Evolutionary conservation across 2,888 invertebrate species (phyloP).

Genomic region (Chrysopilus asiliformis): DNA sequence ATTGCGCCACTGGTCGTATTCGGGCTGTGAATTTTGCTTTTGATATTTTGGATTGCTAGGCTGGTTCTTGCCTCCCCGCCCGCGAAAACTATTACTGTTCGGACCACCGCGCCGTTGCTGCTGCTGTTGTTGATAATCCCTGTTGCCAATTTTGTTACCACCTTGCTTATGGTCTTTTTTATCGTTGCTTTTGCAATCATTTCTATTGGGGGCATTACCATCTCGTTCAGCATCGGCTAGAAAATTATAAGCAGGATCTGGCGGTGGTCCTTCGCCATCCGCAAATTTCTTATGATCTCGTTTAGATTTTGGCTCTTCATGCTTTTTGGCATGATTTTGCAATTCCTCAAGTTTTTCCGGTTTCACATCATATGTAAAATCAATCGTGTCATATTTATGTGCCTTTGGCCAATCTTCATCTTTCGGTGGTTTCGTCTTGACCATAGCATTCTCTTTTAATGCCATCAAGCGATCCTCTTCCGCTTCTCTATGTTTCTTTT

Average conservation of each 20-base stretch:
- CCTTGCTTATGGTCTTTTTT: conserved; percentile 10
- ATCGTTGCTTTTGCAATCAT: conserved; percentile 8
- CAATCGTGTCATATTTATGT: conserved; percentile 39
- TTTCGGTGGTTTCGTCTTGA: conserved; percentile 30
- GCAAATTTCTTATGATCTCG: conserved; percentile 22
- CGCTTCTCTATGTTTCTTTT: conserved; percentile 26
- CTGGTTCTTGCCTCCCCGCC: conserved; percentile 7
- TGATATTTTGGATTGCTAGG: conserved; percentile 11
- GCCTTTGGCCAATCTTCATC: conserved; percentile 34
- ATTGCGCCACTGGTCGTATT: conserved; percentile 36
- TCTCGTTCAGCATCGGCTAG: conserved; percentile 35
- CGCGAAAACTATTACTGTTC: conserved; percentile 13
- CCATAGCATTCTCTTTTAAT: conserved; percentile 33
- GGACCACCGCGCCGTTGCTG: conserved; percentile 10
- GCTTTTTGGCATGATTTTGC: conserved; percentile 4
- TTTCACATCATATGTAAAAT: conserved; percentile 22
- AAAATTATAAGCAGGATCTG: conserved; percentile 37
- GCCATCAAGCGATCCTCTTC: conserved; percentile 37
- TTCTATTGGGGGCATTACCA: conserved; percentile 11
- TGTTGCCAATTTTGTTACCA: conserved; percentile 8
- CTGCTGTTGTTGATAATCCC: conserved; percentile 3
- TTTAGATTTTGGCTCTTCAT: conserved; percentile 7
- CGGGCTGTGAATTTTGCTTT: conserved; percentile 15
- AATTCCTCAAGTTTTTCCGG: conserved; percentile 19
- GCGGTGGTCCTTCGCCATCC: conserved; percentile 36